Base-by-base conservation (phyloP, 2,113 vertebrate genomes). In the Clinocottus analis region DNA sequence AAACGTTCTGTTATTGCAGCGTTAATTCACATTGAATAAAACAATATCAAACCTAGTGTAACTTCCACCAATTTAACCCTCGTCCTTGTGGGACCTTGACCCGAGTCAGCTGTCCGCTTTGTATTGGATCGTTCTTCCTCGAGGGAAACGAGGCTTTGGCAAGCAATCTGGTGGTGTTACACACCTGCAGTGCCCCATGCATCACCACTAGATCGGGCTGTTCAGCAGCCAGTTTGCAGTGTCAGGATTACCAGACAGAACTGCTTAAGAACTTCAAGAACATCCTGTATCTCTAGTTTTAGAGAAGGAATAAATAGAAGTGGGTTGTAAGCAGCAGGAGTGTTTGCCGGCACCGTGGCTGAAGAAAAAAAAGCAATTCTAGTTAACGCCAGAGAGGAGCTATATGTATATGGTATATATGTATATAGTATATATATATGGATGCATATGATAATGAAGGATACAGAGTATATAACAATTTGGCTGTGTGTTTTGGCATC, bases 291-390 rank as follows among this genome's bases (percentile, higher is more conserved):
- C 11, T 21, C 7, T n/a, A 12, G n/a, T 19, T 53, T 25, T 2
- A 76, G 19, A 59, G 23, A 14, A 14, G 7, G 43, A 61, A 66
- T 61, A 45, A 82, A 67, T 66, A 72, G 43, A 65, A 77, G 4
- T 2, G 2, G 39, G 14, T 43, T 17, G 23, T 49, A 7, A 16
- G 53, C 25, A 56, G 25, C 5, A 53, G 45, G 33, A 12, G 14
- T 41, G 41, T 1, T 2, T 41, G 41, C 41, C 41, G 45, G 2
- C 2, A 49, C 41, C 6, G 0, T 63, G 59, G 13, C 29, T 73
- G 7, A 25, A 39, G 60, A 37, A 43, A 58, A 5, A 11, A 41
- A 41, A 41, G 37, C 7, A 8, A 39, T 39, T 41, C 12, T 3
- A 41, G 39, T 41, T 3, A 41, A 8, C 39, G 39, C 11, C 13